Evolutionary conservation across 2,888 invertebrate genomes (phyloP), one percentile per base, ranked within the genome.

Genomic region (Entomobrya proxima): DNA sequence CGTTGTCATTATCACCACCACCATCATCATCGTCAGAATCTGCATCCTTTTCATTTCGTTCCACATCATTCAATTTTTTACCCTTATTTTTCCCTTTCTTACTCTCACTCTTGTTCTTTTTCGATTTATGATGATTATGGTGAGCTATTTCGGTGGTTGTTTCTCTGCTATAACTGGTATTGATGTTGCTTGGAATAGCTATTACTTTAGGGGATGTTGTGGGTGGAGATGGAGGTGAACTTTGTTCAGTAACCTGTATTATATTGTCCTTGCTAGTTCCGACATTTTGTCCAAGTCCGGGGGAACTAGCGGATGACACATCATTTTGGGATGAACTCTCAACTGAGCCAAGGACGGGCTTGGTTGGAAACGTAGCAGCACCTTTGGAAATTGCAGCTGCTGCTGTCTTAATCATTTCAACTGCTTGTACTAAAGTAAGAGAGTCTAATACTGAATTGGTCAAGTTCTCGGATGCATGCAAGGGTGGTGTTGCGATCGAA

Each of bases 1-100:
- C 18, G 7, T 40, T 35, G 27, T 40, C 30, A 18, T 35, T 21
- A 11, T 47, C 52, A 67, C 35, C 47, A 6, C 18, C 72, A 6
- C 32, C 55, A 15, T 82, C 82, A 5, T 83, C 55, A 76, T 67
- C 24, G 18, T 67, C 40, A 61, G 72, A 27, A 27, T 30, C 18
- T 47, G 13, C 40, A 50, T 24, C 74, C 67, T 80, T 81, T 47
- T 77, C 78, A 61, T 13, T 81, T 86, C 76, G 77, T 86, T 80
- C 67, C 78, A n/a, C 78, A 50, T 40, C 83, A 69, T 86, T 40
- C 24, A 24, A 44, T 72, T 76, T 82, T 81, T 58, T 50, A 30
- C 9, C 55, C 61, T 50, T 64, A 44, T 27, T 50, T 40, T 78
- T 77, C 44, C 69, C 21, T 24, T 58, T 80, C 18, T 72, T 55